Percentiles rank a stretch among this genome's conserved stretches.
These are phyloP conservation scores for Ommatoiulus sabulosus DNA, from an alignment of 2,888 invertebrate species.

Conservation along the genomic window DNA sequence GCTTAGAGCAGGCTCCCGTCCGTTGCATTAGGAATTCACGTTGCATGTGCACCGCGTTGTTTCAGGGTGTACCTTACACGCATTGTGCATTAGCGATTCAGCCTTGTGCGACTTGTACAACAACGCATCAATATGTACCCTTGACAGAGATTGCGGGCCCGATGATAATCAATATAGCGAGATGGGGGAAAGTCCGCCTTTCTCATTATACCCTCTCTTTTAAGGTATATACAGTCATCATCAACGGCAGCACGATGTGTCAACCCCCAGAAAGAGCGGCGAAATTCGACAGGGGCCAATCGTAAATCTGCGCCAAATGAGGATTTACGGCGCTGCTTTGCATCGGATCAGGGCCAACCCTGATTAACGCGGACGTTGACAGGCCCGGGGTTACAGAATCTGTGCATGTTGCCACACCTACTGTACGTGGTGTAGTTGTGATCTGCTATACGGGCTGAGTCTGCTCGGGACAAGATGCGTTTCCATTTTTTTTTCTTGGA, in stretches of 20 bases:
- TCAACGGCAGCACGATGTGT: background rate
- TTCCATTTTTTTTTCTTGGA: no score
- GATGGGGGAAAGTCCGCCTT: background rate
- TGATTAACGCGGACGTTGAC: no score
- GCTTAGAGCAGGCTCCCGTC: no score
- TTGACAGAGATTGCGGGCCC: background rate
- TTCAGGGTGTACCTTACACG: constrained; percentile 1
- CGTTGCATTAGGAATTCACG: background rate
- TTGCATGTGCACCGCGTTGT: background rate
- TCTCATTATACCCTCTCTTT: background rate
- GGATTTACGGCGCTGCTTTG: no score
- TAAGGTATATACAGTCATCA: background rate
- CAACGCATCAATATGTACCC: background rate
- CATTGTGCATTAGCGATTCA: background rate
- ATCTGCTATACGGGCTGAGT: no score
- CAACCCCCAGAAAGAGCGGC: background rate
- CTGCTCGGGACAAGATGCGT: no score
- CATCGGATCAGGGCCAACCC: no score
- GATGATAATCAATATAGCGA: background rate
- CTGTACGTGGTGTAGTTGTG: no score
- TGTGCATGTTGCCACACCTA: no score
- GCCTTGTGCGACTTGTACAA: background rate
- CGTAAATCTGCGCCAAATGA: no score
- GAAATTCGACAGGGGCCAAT: no score
- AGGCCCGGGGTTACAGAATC: no score